Evolutionary conservation across 1,140 invertebrate species (phyloP).

Genomic region (Cardiocondyla obscurior): DNA sequence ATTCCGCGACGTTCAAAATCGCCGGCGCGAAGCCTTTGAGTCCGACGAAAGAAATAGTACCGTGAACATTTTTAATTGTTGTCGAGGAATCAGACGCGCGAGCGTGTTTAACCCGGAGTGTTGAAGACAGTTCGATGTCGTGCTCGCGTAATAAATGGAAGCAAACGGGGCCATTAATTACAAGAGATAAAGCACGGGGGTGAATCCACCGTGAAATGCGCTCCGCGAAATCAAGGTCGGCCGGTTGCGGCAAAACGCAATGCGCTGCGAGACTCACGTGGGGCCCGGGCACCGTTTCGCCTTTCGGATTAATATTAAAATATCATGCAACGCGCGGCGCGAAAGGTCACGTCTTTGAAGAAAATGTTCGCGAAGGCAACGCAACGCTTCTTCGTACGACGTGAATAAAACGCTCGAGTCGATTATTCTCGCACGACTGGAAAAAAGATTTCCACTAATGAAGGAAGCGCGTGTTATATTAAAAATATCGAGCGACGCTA

Average conservation of each 20-base stretch:
- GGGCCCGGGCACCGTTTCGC: background rate
- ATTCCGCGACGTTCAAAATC: background rate
- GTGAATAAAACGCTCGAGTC: background rate
- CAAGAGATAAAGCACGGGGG: constrained; percentile 26
- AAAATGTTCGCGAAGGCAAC: background rate
- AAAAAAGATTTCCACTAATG: background rate
- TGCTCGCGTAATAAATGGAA: constrained; percentile 40
- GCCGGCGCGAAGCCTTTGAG: too few relatives aligned
- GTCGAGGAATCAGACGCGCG: background rate
- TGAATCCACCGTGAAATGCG: constrained; percentile 45
- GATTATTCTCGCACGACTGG: background rate
- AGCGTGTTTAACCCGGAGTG: background rate
- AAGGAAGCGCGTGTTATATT: background rate
- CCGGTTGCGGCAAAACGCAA: constrained; percentile 25
- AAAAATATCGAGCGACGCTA: background rate
- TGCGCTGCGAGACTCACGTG: background rate
- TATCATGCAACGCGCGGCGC: background rate
- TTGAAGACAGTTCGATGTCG: constrained; percentile 26
- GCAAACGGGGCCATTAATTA: constrained; percentile 45
- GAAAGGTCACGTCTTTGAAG: background rate
- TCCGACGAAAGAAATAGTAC: background rate
- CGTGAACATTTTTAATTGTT: constrained; percentile 11
- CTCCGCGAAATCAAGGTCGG: constrained; percentile 44
- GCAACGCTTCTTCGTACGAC: background rate
- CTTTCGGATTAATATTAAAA: constrained; percentile 38